Conservation (phyloP, 2,888 invertebrate species). For the Octonoba sinensis region DNA sequence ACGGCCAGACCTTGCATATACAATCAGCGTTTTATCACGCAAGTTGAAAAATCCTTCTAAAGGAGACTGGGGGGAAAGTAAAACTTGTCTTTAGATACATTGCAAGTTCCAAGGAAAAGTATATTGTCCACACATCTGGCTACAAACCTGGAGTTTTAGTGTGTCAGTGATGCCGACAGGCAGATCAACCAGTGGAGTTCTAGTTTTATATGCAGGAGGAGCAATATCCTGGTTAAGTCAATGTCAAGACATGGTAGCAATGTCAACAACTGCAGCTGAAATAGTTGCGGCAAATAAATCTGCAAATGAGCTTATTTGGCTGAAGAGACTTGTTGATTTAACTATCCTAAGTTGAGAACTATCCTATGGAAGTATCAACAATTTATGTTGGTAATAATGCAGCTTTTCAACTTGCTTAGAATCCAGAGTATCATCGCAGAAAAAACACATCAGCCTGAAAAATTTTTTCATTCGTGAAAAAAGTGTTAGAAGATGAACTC, state of each 20-base stretch:
- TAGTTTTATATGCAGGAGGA: slow-evolving; percentile 20
- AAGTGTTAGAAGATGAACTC: neutral
- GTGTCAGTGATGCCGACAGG: too few relatives aligned
- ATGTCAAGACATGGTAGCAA: slow-evolving; percentile 65
- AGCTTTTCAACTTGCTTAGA: neutral
- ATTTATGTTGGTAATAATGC: neutral
- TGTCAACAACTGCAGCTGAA: slow-evolving; percentile 68
- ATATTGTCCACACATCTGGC: neutral
- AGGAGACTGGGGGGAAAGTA: slow-evolving; percentile 5
- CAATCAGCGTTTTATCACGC: slow-evolving; percentile 13
- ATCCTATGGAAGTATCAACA: slow-evolving; percentile 2
- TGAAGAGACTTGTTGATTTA: slow-evolving; percentile 66
- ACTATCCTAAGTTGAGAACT: too few relatives aligned
- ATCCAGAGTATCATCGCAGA: neutral
- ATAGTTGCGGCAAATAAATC: slow-evolving; percentile 67
- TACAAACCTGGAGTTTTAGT: neutral
- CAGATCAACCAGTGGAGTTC: slow-evolving; percentile 17
- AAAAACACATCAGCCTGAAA: neutral
- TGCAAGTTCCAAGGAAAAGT: neutral
- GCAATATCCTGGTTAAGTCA: slow-evolving; percentile 49
- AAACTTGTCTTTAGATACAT: slow-evolving; percentile 44
- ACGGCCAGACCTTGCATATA: slow-evolving; percentile 43
- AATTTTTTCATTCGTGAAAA: neutral
- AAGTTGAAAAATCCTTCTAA: slow-evolving; percentile 24
- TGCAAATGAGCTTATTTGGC: slow-evolving; percentile 67